Base-by-base conservation (phyloP, 2,888 invertebrate species). In the Calliphora vomitoria region DNA sequence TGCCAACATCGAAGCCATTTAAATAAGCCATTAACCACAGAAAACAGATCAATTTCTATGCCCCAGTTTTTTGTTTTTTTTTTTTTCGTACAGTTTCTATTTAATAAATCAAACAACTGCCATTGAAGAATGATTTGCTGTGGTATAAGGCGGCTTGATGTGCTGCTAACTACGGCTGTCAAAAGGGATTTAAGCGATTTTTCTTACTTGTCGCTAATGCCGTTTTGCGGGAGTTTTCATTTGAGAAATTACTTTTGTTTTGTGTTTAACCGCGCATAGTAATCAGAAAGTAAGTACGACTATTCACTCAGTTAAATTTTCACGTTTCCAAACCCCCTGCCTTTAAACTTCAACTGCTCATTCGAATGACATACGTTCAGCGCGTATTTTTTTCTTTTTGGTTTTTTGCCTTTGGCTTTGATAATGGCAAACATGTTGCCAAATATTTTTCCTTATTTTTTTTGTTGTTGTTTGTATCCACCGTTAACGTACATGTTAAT, bases 241-340 rank as follows among this genome's bases (percentile, higher is more conserved):
- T 76, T 68, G 91, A 91, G 89, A 93, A 92, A 92, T 92, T 91
- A 91, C 92, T 91, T 85, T 92, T 92, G 91, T 91, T 92, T 90
- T 92, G 93, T 91, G 92, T 92, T 92, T 92, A 93, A 92, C 92
- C 92, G 92, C 92, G 92, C 93, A 90, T 93, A 91, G 93, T 92
- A 93, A 92, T 93, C 93, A 91, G 89, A 82, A 84, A 85, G 76
- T 82, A 80, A 81, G 80, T 64, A 81, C 69, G 38, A 69, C 55
- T 79, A 79, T 55, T 55, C 50, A 64, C 79, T 72, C 47, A 44
- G 25, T 71, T 25, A 44, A 47, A 72, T n/a, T 25, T 58, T 50
- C 31, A 38, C 35, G 25, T 60, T 31, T 20, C 41, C 74, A 5
- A 4, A 89, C 89, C 85, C 82, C 76, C 38, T 66, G 50, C 74